Evolutionary conservation across 2,797 vertebrate species (phyloP).

Genomic region (Periparus ater): DNA sequence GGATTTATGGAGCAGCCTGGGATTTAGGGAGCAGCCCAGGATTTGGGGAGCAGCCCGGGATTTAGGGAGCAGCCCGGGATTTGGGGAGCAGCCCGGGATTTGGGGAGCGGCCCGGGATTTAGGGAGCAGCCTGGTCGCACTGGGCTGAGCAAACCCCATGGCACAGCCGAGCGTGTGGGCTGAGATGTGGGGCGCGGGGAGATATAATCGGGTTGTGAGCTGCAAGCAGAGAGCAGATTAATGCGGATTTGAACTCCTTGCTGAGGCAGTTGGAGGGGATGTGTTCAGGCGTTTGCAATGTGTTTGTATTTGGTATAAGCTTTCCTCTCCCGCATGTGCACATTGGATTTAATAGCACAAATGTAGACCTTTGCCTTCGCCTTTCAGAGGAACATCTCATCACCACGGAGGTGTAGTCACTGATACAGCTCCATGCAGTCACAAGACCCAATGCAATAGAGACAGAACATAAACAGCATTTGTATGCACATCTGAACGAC

Average conservation of each 20-base stretch:
- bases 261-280: background rate
- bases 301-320: background rate
- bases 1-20: background rate
- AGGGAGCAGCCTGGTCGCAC: fast-evolving
- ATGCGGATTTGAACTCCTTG: background rate
- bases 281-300: background rate
- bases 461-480: background rate
- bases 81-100: no score
- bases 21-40: background rate
- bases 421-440: background rate
- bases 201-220: background rate
- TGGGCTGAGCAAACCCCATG: fast-evolving
- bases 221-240: background rate
- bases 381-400: background rate
- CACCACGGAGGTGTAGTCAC: fast-evolving
- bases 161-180: fast-evolving
- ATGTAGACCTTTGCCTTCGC: background rate
- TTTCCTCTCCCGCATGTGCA: fast-evolving
- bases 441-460: background rate
- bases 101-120: background rate
- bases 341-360: background rate
- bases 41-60: no score
- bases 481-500: background rate
- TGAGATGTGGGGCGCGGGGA: fast-evolving
- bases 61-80: background rate